These are phyloP conservation scores for Spheniscus mendiculus DNA, from an alignment of 2,113 vertebrate species.

Conservation along the genomic window DNA sequence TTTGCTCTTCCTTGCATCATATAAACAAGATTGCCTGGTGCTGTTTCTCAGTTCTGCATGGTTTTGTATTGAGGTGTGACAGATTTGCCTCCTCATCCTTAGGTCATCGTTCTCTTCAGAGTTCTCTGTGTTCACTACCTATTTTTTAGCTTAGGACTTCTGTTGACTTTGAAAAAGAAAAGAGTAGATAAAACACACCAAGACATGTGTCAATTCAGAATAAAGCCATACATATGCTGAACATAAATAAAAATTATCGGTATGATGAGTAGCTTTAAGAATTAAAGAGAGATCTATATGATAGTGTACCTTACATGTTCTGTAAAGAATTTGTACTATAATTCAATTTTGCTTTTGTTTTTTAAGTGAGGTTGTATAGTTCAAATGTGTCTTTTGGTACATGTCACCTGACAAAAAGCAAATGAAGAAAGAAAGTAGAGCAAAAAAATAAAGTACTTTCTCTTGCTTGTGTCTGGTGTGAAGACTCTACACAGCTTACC, in stretches of 20 bases:
- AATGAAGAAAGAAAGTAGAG: not conserved
- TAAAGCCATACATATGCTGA: not conserved
- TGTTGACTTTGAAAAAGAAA: not conserved
- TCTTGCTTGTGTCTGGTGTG: not conserved
- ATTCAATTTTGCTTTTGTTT: not conserved
- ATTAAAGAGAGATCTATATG: not conserved
- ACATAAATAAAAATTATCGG: not conserved
- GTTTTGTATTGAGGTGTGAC: not conserved
- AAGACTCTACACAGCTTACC: not conserved
- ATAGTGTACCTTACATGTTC: not conserved
- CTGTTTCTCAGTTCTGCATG: not conserved
- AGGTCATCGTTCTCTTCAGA: accelerated
- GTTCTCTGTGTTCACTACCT: not conserved
- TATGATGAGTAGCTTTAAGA: not conserved
- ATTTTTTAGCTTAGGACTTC: not conserved
- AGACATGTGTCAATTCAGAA: not conserved
- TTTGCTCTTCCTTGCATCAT: not conserved
- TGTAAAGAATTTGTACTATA: not conserved
- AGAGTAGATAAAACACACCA: not conserved
- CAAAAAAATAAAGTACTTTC: not conserved
- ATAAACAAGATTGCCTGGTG: not conserved
- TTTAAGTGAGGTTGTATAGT: not conserved
- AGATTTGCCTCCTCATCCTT: not conserved
- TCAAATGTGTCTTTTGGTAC: not conserved
- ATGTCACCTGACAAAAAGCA: not conserved